Evolutionary conservation across 2,888 invertebrate species (phyloP).

Genomic region (Gastrophysa polygoni): DNA sequence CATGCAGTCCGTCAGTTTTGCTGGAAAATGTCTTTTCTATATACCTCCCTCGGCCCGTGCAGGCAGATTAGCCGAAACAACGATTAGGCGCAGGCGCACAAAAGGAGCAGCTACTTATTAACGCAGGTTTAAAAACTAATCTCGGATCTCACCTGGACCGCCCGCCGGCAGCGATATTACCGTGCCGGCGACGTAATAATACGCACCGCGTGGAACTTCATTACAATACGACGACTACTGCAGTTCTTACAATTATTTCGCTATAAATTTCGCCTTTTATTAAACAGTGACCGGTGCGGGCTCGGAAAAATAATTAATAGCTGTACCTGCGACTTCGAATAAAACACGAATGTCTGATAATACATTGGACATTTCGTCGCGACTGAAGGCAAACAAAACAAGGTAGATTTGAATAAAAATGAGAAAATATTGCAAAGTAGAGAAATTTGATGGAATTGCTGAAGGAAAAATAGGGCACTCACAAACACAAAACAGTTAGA

Average conservation of each 20-base stretch:
- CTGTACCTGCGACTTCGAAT: no score
- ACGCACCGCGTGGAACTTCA: slow-evolving; percentile 26
- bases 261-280: slow-evolving; percentile 14
- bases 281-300: not conserved
- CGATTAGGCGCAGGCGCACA: slow-evolving; percentile 17
- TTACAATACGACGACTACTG: slow-evolving; percentile 6
- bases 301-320: not conserved
- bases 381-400: no score
- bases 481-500: no score
- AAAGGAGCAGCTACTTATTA: slow-evolving; percentile 41
- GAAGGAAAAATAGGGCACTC: no score
- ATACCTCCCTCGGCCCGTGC: not conserved
- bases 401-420: no score
- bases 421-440: no score
- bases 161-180: slow-evolving; percentile 42
- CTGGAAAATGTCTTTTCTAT: not conserved
- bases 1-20: not conserved
- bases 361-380: not conserved
- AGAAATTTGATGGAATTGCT: no score
- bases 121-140: slow-evolving; percentile 47
- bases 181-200: slow-evolving; percentile 35
- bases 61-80: slow-evolving; percentile 9
- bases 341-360: not conserved
- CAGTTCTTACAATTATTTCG: slow-evolving; percentile 19
- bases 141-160: slow-evolving; percentile 49